Evolutionary conservation across 2,113 vertebrate genomes (phyloP).

Genomic region (Pollimyrus isidori): DNA sequence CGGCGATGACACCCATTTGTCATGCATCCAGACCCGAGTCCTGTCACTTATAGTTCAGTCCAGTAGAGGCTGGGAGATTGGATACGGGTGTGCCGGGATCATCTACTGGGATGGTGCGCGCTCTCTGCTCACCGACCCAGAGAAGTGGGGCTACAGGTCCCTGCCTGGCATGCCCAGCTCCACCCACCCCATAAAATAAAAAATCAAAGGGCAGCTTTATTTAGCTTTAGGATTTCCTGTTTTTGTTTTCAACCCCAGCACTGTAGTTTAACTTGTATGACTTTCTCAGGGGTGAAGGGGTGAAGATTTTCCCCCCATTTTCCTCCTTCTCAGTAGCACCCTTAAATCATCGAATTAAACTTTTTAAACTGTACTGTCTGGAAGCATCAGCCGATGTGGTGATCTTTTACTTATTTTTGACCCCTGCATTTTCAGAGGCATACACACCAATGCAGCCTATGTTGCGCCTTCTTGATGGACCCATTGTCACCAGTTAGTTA

Average conservation of each 20-base stretch:
- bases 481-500: background rate
- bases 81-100: slow-evolving; percentile 53
- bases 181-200: background rate
- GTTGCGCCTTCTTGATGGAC: background rate
- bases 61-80: slow-evolving; percentile 53
- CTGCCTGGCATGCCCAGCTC: background rate
- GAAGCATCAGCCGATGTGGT: background rate
- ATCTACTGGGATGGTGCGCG: slow-evolving; percentile 35
- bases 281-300: background rate
- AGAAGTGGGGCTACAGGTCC: background rate
- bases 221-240: background rate
- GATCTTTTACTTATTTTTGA: background rate
- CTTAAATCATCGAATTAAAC: background rate
- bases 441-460: slow-evolving; percentile 21
- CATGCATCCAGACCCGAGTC: slow-evolving; percentile 27
- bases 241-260: background rate
- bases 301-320: background rate
- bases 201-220: background rate
- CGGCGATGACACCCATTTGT: slow-evolving; percentile 51
- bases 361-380: background rate
- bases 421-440: background rate
- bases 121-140: slow-evolving; percentile 42
- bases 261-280: background rate
- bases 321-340: background rate
- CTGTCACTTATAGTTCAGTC: slow-evolving; percentile 48